Percentiles rank a stretch among this genome's conserved stretches.
Conservation (phyloP, 2,888 invertebrate species). For the Hydroisotoma schaefferi region DNA sequence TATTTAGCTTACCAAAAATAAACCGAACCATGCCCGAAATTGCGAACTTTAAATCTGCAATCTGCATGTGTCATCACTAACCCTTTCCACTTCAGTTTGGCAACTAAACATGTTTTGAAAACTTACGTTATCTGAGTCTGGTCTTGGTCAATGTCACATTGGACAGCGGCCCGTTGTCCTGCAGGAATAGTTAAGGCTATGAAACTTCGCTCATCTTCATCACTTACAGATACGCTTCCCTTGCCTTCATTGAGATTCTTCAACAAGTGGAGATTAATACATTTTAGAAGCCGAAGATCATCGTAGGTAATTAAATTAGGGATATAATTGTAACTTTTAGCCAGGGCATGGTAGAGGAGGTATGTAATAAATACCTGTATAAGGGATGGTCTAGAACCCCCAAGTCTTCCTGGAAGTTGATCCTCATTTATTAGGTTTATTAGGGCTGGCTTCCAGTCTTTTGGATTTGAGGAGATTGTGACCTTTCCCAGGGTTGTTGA, state of each 20-base stretch:
- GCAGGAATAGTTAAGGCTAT: background rate
- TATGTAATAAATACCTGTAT: background rate
- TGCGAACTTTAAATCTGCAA: no score
- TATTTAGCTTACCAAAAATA: no score
- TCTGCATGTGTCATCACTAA: no score
- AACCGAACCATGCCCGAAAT: no score
- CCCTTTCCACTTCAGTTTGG: no score
- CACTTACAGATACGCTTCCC: background rate
- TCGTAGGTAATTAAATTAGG: no score
- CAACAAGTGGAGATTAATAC: background rate
- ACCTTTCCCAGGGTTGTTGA: slow-evolving; percentile 39
- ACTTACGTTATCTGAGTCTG: no score
- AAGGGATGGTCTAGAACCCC: slow-evolving; percentile 15
- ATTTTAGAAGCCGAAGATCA: no score
- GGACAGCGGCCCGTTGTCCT: background rate
- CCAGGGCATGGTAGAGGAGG: no score
- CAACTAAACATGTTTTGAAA: no score
- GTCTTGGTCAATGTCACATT: no score
- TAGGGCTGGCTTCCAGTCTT: slow-evolving; percentile 29
- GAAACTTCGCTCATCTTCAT: background rate
- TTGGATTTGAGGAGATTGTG: slow-evolving; percentile 25
- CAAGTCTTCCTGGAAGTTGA: slow-evolving; percentile 29
- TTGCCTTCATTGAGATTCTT: background rate
- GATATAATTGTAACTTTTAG: no score
- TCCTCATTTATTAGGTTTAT: slow-evolving; percentile 17